Conservation (phyloP, 2,113 vertebrate genomes). For the Edolisoma coerulescens region DNA sequence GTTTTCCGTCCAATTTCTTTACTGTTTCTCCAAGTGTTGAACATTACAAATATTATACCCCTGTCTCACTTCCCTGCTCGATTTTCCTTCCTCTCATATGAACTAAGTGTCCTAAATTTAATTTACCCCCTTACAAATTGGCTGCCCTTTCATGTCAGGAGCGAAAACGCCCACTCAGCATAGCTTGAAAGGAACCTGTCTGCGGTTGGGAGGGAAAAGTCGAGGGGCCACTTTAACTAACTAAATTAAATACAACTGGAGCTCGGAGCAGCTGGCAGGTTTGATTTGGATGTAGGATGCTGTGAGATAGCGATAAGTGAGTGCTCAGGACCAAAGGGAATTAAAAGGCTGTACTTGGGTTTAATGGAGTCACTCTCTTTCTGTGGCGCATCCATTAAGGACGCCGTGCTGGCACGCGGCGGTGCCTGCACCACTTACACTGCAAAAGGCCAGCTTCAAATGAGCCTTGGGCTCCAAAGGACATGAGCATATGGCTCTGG, state of each 20-base stretch:
- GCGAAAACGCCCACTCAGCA: conserved; percentile 57
- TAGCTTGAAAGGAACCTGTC: conserved; percentile 53
- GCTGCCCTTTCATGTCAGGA: conserved; percentile 63
- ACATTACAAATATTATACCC: not conserved
- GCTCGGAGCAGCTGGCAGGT: conserved; percentile 60
- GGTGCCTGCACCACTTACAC: not conserved
- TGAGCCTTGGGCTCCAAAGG: not conserved
- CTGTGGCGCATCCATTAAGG: conserved; percentile 27
- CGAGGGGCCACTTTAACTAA: conserved; percentile 34
- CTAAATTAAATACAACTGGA: conserved; percentile 58
- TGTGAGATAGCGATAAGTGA: conserved; percentile 65
- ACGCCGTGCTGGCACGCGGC: not conserved
- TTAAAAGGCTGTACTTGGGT: conserved; percentile 54
- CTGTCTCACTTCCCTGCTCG: not conserved
- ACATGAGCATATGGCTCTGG: not conserved
- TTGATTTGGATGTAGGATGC: conserved; percentile 64
- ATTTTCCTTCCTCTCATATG: conserved; percentile 3
- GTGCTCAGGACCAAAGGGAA: conserved; percentile 45
- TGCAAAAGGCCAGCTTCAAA: conserved; percentile 16
- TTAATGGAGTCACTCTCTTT: conserved; percentile 57
- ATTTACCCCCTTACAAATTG: conserved; percentile 53
- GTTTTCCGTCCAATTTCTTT: not conserved
- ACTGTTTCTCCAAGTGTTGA: not conserved
- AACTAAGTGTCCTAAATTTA: conserved; percentile 57
- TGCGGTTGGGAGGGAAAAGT: conserved; percentile 4